phyloP scores from a whole-genome alignment of 2,888 invertebrate genomes.

The Molanna angustata region DNA sequence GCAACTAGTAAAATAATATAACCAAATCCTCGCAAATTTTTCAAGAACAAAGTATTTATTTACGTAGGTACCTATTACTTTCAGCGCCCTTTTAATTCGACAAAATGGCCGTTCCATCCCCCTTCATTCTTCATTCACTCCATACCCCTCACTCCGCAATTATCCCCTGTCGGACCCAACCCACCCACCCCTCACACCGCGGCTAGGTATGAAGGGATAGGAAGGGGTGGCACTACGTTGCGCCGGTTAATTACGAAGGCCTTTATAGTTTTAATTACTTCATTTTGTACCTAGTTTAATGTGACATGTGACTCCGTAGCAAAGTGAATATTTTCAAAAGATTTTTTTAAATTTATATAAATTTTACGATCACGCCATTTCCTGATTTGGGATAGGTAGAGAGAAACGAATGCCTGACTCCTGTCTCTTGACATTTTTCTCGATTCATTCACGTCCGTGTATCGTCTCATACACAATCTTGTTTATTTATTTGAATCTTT shows the following conservation, averaged over 20 bases:
- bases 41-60: too few species aligned
- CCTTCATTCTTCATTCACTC: slow-evolving; percentile 8
- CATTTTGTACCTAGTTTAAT: slow-evolving; percentile 41
- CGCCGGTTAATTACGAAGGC: slow-evolving; percentile 65
- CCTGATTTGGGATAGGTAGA: too few species aligned
- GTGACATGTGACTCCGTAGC: neutral
- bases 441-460: too few species aligned
- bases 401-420: too few species aligned
- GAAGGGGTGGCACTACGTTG: slow-evolving; percentile 39
- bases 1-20: too few species aligned
- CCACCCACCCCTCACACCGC: neutral
- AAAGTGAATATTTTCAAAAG: neutral
- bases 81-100: slow-evolving; percentile 23
- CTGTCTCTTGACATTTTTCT: too few species aligned
- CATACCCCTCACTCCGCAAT: slow-evolving; percentile 1
- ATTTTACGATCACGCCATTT: too few species aligned
- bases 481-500: too few species aligned
- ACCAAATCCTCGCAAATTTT: too few species aligned
- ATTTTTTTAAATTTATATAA: neutral
- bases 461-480: too few species aligned
- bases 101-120: slow-evolving; percentile 21
- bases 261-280: slow-evolving; percentile 76
- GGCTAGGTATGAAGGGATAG: slow-evolving; percentile 27
- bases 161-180: too few species aligned
- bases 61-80: too few species aligned